Percentiles rank a stretch among this genome's conserved stretches.
These are phyloP conservation scores for Amia ocellicauda DNA, from an alignment of 2,113 vertebrate genomes.

Conservation along the genomic window DNA sequence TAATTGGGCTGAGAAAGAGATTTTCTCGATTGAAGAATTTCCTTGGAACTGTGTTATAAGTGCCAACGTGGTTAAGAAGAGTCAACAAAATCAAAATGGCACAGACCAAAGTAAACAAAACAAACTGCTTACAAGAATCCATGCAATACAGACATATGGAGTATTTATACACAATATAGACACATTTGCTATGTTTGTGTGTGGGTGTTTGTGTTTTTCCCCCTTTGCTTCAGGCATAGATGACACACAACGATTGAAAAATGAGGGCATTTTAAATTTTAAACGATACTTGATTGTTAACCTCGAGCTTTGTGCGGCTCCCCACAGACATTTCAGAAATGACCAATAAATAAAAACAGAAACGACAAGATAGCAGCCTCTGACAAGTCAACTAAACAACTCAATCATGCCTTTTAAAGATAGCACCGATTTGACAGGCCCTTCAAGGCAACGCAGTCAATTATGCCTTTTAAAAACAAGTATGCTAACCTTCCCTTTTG, in stretches of 20 bases:
- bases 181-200: too few relatives aligned
- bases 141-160: too few relatives aligned
- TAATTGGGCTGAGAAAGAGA: too few relatives aligned
- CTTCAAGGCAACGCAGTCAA: constrained; percentile 63
- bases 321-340: constrained; percentile 52
- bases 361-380: constrained; percentile 61
- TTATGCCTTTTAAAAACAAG: constrained; percentile 49
- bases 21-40: too few relatives aligned
- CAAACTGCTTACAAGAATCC: too few relatives aligned
- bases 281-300: not conserved
- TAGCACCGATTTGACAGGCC: constrained; percentile 59
- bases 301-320: constrained; percentile 38
- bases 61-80: too few relatives aligned
- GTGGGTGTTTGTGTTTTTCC: too few relatives aligned
- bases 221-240: not conserved
- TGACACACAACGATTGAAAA: not conserved
- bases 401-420: constrained; percentile 77
- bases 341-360: constrained; percentile 56
- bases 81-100: constrained; percentile 29
- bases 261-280: not conserved
- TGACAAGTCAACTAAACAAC: constrained; percentile 45
- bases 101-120: too few relatives aligned
- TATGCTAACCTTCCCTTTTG: constrained; percentile 37
- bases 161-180: too few relatives aligned
- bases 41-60: too few relatives aligned